Conservation (phyloP, 2,888 invertebrate species). For the Molorchus minor region DNA sequence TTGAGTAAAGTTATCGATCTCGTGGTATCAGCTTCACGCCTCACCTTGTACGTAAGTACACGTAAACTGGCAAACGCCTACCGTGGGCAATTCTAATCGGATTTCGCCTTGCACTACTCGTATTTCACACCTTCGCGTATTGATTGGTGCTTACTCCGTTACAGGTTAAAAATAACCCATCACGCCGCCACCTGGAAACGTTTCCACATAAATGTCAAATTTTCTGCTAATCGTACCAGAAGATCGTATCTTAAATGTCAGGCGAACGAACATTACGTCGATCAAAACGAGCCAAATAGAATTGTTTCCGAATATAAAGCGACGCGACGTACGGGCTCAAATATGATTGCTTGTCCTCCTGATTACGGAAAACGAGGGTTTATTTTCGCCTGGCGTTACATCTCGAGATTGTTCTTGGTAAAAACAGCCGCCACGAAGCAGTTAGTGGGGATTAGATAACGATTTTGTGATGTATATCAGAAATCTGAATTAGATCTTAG, state of each 20-base stretch:
- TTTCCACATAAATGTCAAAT: conserved; percentile 35
- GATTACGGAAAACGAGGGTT: not conserved
- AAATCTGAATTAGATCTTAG: too few species aligned
- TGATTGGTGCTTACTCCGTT: conserved; percentile 27
- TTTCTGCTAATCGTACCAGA: conserved; percentile 22
- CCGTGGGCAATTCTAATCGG: not conserved
- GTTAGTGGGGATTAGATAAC: too few species aligned
- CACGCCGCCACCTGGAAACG: conserved; percentile 31
- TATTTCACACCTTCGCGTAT: conserved; percentile 20
- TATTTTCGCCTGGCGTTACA: not conserved
- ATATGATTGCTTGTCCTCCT: conserved; percentile 1
- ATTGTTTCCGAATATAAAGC: not conserved
- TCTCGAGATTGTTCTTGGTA: too few species aligned
- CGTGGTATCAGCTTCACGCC: too few species aligned
- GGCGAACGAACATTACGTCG: conserved; percentile 3
- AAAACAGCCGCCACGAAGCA: too few species aligned
- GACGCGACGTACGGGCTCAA: not conserved
- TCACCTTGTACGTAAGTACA: too few species aligned
- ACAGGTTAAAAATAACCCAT: conserved; percentile 32
- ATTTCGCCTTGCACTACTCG: not conserved
- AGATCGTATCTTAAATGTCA: conserved; percentile 22
- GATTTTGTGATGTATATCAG: too few species aligned
- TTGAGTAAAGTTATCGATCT: too few species aligned
- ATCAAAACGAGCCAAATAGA: not conserved
- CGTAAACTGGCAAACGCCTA: not conserved